Conservation (phyloP, 1,140 invertebrate genomes). For the Macrocentrus cingulum region DNA sequence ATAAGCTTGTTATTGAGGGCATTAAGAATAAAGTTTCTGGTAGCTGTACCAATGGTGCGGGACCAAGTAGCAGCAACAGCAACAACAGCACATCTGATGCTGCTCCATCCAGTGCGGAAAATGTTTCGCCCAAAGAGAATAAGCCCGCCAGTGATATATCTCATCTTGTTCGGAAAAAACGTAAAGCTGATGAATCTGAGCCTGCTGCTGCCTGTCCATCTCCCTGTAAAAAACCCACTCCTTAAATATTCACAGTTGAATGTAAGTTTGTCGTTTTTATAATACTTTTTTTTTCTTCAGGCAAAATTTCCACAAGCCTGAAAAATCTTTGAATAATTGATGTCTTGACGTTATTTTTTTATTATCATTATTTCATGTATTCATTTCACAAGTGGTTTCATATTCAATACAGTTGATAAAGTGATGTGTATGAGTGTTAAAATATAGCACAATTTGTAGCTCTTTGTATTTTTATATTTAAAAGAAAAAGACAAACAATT, state of each 20-base stretch:
- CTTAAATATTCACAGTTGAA: neutral
- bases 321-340: too few species aligned
- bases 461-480: too few species aligned
- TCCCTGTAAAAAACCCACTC: conserved; percentile 57
- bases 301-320: neutral
- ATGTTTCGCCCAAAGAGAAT: neutral
- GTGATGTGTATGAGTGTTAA: too few species aligned
- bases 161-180: conserved; percentile 73
- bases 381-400: too few species aligned
- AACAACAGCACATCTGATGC: conserved; percentile 22
- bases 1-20: conserved; percentile 58
- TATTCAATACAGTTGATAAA: too few species aligned
- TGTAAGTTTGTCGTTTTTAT: neutral
- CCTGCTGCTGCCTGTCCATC: conserved; percentile 41
- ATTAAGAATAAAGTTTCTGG: conserved; percentile 48
- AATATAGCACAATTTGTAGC: too few species aligned
- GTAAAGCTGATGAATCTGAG: conserved; percentile 64
- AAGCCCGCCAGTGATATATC: conserved; percentile 68
- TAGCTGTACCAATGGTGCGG: conserved; percentile 50
- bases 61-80: conserved; percentile 42
- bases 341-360: too few species aligned
- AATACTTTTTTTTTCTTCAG: neutral
- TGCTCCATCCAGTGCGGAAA: conserved; percentile 21
- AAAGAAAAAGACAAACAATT: too few species aligned
- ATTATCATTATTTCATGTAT: too few species aligned